Percentiles rank a stretch among this genome's conserved stretches.
Conservation (phyloP, 2,113 vertebrate genomes). For the Cyprinus carpio region DNA sequence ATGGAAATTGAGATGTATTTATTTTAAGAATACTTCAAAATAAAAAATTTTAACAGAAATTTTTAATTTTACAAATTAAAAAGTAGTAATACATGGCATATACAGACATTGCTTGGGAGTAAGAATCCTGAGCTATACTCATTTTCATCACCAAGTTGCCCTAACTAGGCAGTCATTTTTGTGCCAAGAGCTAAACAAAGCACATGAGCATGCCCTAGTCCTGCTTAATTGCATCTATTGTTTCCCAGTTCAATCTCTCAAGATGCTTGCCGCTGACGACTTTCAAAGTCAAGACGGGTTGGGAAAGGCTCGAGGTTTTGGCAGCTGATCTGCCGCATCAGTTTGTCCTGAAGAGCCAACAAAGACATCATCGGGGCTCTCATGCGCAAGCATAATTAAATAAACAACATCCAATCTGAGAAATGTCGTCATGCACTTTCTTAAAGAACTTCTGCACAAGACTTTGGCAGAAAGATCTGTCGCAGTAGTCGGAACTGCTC, state of each 20-base stretch:
- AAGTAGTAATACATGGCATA: slow-evolving; percentile 18
- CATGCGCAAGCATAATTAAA: slow-evolving; percentile 36
- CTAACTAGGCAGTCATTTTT: slow-evolving; percentile 11
- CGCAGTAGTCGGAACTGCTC: slow-evolving; percentile 68
- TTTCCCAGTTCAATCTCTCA: slow-evolving; percentile 31
- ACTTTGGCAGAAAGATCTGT: slow-evolving; percentile 49
- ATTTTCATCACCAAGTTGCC: slow-evolving; percentile 17
- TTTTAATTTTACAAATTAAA: too few species aligned
- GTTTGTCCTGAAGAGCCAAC: background rate
- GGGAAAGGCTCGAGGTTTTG: slow-evolving; percentile 35
- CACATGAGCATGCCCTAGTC: background rate
- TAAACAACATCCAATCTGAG: slow-evolving; percentile 42
- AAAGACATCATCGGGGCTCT: slow-evolving; percentile 1
- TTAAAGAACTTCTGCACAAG: slow-evolving; percentile 17
- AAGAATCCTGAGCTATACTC: slow-evolving; percentile 27
- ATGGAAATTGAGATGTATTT: too few species aligned
- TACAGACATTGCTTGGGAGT: background rate
- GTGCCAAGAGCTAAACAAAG: slow-evolving; percentile 1
- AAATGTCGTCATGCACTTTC: slow-evolving; percentile 38
- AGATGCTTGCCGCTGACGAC: slow-evolving; percentile 16
- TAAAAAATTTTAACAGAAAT: too few species aligned
- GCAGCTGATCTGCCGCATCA: slow-evolving; percentile 13
- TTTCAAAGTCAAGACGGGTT: slow-evolving; percentile 29
- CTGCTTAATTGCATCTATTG: slow-evolving; percentile 4
- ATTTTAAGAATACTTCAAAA: too few species aligned